Conservation (phyloP, 2,113 vertebrate genomes). For the Pelmatolapia mariae region DNA sequence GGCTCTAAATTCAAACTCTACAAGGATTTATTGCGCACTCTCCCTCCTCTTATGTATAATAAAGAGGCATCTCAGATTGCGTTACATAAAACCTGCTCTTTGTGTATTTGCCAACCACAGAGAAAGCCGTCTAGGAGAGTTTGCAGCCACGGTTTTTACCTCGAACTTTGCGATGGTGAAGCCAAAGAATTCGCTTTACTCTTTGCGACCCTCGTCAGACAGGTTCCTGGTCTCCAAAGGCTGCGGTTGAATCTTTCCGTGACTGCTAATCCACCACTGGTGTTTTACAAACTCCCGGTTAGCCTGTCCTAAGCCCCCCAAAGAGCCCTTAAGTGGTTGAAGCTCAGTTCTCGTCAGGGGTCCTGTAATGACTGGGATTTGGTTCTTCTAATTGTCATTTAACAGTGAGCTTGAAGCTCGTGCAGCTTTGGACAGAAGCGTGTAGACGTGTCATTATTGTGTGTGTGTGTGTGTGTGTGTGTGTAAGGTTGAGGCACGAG, state of each 20-base stretch:
- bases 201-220: background rate
- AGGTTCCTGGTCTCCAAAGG: background rate
- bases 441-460: background rate
- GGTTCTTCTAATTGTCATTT: conserved; percentile 56
- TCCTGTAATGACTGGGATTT: conserved; percentile 59
- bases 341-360: conserved; percentile 45
- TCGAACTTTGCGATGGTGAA: background rate
- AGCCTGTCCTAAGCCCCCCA: conserved; percentile 33
- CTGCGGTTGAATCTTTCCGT: conserved; percentile 41
- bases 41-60: background rate
- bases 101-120: background rate
- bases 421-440: background rate
- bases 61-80: background rate
- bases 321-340: conserved; percentile 56
- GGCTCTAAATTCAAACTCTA: background rate
- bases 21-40: background rate
- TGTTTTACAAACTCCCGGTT: conserved; percentile 41
- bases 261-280: conserved; percentile 58
- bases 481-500: no score
- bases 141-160: background rate
- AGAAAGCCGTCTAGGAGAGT: accelerated
- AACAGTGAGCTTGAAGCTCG: conserved; percentile 26
- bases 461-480: background rate
- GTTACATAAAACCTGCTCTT: background rate
- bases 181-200: background rate